Evolutionary conservation across 2,113 vertebrate genomes (phyloP).

Genomic region (Echinops telfairi): DNA sequence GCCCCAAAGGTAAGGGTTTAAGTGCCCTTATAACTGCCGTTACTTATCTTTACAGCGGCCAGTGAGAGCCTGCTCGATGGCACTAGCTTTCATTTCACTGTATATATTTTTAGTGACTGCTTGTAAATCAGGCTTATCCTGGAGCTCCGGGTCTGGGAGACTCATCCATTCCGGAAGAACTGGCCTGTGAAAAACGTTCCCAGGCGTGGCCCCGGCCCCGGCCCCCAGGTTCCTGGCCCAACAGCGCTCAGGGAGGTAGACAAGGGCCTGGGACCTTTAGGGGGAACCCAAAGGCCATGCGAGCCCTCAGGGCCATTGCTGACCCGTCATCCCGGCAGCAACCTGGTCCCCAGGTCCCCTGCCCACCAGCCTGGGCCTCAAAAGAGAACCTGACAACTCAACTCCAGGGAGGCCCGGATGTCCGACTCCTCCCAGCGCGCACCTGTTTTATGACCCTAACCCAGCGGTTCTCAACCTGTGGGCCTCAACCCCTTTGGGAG

Average conservation of each 20-base stretch:
- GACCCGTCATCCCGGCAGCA: not conserved
- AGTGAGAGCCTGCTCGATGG: constrained; percentile 72
- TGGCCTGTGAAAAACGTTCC: not conserved
- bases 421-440: not conserved
- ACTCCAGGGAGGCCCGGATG: not conserved
- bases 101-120: constrained; percentile 87
- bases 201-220: accelerated
- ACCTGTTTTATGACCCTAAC: accelerated
- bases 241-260: not conserved
- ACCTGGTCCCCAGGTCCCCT: not conserved
- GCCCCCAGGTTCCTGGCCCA: not conserved
- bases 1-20: constrained; percentile 89
- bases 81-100: constrained; percentile 82
- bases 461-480: too few species aligned
- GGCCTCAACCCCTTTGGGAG: too few species aligned
- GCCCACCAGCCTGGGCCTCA: not conserved
- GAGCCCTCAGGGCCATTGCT: not conserved
- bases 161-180: not conserved
- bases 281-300: not conserved
- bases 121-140: constrained; percentile 84
- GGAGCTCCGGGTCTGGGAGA: constrained; percentile 73
- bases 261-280: not conserved
- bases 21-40: constrained; percentile 86
- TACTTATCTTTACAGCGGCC: constrained; percentile 88
- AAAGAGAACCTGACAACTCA: not conserved